Conservation (phyloP, 23 tunicate species). For the Ascidia mentula region DNA sequence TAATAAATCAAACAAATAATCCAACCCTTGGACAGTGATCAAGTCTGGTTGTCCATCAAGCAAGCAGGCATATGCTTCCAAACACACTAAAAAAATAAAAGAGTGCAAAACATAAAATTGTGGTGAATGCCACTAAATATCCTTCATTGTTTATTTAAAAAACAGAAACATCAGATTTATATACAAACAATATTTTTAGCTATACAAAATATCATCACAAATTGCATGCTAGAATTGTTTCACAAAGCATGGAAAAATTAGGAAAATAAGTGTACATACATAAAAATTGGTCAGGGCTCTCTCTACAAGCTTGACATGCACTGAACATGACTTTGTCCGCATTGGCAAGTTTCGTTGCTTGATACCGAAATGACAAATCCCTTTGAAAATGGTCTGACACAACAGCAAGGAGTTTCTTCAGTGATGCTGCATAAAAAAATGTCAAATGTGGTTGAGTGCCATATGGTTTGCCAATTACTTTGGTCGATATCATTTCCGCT, state of each 20-base stretch:
- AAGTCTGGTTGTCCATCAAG: constrained; percentile 84
- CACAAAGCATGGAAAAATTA: too few relatives aligned
- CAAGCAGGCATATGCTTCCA: constrained; percentile 29
- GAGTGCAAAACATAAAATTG: too few relatives aligned
- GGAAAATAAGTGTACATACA: neutral
- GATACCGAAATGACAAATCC: constrained; percentile 35
- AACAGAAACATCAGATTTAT: too few relatives aligned
- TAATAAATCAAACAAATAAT: constrained; percentile 27
- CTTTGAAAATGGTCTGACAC: constrained; percentile 14
- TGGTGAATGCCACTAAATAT: too few relatives aligned
- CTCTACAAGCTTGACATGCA: constrained; percentile 21
- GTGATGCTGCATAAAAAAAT: neutral
- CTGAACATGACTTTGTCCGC: constrained; percentile 24
- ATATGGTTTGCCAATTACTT: neutral
- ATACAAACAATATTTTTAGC: too few relatives aligned
- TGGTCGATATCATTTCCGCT: neutral
- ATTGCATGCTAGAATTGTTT: too few relatives aligned
- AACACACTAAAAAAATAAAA: constrained; percentile 33
- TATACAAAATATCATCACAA: too few relatives aligned
- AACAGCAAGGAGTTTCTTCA: neutral
- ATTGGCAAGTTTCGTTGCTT: constrained; percentile 22
- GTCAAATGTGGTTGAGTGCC: neutral
- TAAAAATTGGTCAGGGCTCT: neutral
- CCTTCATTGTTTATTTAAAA: too few relatives aligned
- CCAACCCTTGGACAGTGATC: constrained; percentile 33